Percentiles rank a stretch among this genome's conserved stretches.
phyloP scores from a whole-genome alignment of 2,888 invertebrate genomes.

The Sarcophaga rosellei region DNA sequence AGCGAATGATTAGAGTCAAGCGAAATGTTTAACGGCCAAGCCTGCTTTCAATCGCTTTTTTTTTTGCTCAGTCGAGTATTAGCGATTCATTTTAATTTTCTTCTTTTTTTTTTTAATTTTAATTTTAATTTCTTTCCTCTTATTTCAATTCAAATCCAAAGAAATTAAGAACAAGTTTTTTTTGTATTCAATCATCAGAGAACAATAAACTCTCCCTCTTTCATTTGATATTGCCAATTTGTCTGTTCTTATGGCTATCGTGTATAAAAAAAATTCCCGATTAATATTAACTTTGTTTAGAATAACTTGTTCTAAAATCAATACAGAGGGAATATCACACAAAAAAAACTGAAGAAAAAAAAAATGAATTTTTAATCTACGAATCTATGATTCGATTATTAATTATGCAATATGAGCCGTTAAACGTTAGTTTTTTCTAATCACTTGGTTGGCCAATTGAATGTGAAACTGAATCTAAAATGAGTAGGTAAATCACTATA shows the following conservation, averaged over 20 bases:
- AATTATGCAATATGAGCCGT: constrained; percentile 43
- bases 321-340: neutral
- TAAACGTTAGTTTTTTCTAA: neutral
- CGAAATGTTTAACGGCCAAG: constrained; percentile 51
- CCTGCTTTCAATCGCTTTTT: constrained; percentile 35
- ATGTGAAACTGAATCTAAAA: no score
- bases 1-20: constrained; percentile 54
- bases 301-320: constrained; percentile 37
- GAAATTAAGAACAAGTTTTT: constrained; percentile 67
- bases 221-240: neutral
- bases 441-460: constrained; percentile 8
- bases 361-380: neutral
- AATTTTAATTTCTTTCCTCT: constrained; percentile 30
- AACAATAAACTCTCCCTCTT: constrained; percentile 20
- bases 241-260: neutral
- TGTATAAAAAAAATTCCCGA: neutral
- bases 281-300: constrained; percentile 3
- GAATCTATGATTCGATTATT: constrained; percentile 17
- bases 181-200: no score
- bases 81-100: constrained; percentile 5
- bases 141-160: neutral
- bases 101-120: constrained; percentile 19
- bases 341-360: neutral
- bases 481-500: no score
- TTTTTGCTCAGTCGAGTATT: constrained; percentile 28